Evolutionary conservation across 2,888 invertebrate species (phyloP), one percentile per base, ranked within the genome.

Genomic region (Plusia festucae): DNA sequence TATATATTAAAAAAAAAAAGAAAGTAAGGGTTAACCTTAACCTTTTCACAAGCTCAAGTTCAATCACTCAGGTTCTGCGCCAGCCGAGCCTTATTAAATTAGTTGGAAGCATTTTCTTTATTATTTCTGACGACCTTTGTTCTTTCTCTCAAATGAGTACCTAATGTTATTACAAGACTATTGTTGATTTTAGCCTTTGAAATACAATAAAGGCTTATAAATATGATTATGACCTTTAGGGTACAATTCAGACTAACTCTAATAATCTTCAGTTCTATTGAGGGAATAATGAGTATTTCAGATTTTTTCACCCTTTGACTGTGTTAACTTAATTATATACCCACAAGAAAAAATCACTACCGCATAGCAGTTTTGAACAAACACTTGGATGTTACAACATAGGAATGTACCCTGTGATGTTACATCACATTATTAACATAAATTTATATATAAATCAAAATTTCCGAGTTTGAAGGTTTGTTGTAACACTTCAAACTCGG

Each of bases 31-130:
- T 34, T 34, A 34, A 8, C 40, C n/a, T 40, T 40, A 40, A 40
- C 40, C 40, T 40, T 40, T n/a, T n/a, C n/a, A 24, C 5, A 3
- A 3, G 5, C 24, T 24, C 3, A 15, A 40, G n/a, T 40, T 40
- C 40, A 40, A n/a, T 40, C 40, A 40, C 40, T n/a, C 13, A 34
- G 34, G 34, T 34, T 15, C 15, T 34, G 5, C 34, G 34, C 34
- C 27, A 27, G 27, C 27, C 15, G 34, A 34, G 34, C 34, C 34
- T 34, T 34, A 40, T 40, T 40, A n/a, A 68, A 68, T 73, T 69
- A 71, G 53, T 73, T 69, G 70, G 51, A 63, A 53, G 20, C 68
- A 60, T 71, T 74, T 71, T 71, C 53, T 54, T 63, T 65, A 69
- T 44, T 59, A 66, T 59, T 70, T 58, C 53, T 18, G 52, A 53